These are phyloP conservation scores for Synergus itoensis DNA, from an alignment of 2,888 invertebrate species.

Conservation along the genomic window DNA sequence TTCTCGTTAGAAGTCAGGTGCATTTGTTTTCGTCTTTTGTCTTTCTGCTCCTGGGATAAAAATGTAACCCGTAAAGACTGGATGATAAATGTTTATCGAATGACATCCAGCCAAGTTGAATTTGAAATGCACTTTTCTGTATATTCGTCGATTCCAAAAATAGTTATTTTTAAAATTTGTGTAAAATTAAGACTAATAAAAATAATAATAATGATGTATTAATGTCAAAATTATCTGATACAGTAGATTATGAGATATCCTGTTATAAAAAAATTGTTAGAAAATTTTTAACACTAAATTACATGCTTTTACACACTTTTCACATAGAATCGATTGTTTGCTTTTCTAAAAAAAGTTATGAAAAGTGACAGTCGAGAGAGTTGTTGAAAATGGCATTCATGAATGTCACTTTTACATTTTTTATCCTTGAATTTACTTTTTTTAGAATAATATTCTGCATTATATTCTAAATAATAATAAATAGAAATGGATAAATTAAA, in stretches of 20 bases:
- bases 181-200: too few species aligned
- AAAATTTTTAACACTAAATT: background rate
- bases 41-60: background rate
- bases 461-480: background rate
- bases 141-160: background rate
- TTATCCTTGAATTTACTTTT: background rate
- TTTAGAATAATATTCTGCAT: background rate
- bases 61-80: background rate
- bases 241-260: background rate
- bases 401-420: slow-evolving; percentile 4
- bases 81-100: slow-evolving; percentile 26
- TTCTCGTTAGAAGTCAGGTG: slow-evolving; percentile 5
- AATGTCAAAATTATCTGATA: too few species aligned
- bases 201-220: too few species aligned
- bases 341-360: background rate
- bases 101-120: background rate
- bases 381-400: background rate
- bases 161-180: too few species aligned
- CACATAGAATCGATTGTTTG: background rate
- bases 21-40: slow-evolving; percentile 31
- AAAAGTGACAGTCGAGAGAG: background rate
- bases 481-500: background rate
- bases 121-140: background rate
- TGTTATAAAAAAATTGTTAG: background rate
- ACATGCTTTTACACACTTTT: background rate